Conservation (phyloP, 2,888 invertebrate species). For the Scaptodrosophila latifasciaeformis region DNA sequence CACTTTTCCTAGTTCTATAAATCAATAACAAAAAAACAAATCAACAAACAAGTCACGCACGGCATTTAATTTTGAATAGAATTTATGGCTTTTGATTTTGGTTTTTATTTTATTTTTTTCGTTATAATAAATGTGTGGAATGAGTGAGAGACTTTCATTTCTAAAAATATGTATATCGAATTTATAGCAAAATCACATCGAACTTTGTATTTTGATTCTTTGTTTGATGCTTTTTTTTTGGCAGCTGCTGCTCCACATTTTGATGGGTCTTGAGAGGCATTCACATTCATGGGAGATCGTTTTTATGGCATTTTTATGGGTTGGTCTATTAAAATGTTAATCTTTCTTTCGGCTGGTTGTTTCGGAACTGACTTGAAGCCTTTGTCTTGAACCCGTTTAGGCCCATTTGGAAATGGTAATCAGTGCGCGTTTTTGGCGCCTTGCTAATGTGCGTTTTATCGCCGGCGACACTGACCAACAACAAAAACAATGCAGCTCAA, state of each 20-base stretch:
- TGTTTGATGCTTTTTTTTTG: slow-evolving; percentile 2
- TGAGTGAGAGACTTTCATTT: too few relatives aligned
- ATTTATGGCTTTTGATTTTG: slow-evolving; percentile 10
- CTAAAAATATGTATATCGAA: too few relatives aligned
- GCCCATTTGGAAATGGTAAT: slow-evolving; percentile 46
- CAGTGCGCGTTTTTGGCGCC: slow-evolving; percentile 59
- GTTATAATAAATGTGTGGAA: too few relatives aligned
- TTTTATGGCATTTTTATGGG: slow-evolving; percentile 60
- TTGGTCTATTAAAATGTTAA: slow-evolving; percentile 63
- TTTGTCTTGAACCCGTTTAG: slow-evolving; percentile 40
- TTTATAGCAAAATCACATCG: background rate
- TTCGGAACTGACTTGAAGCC: slow-evolving; percentile 13
- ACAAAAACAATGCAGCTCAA: too few relatives aligned
- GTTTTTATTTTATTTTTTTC: slow-evolving; percentile 1
- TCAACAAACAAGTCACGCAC: slow-evolving; percentile 51
- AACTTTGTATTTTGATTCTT: background rate
- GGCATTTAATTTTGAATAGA: slow-evolving; percentile 35
- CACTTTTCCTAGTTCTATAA: slow-evolving; percentile 51
- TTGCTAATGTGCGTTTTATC: slow-evolving; percentile 64
- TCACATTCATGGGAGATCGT: background rate
- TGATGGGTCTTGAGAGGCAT: slow-evolving; percentile 17
- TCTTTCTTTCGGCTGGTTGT: slow-evolving; percentile 12
- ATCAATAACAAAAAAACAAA: too few relatives aligned
- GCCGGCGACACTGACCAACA: slow-evolving; percentile 13
- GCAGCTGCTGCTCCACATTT: slow-evolving; percentile 28